Conservation (phyloP, 2,797 vertebrate species). For the Myotis myotis region DNA sequence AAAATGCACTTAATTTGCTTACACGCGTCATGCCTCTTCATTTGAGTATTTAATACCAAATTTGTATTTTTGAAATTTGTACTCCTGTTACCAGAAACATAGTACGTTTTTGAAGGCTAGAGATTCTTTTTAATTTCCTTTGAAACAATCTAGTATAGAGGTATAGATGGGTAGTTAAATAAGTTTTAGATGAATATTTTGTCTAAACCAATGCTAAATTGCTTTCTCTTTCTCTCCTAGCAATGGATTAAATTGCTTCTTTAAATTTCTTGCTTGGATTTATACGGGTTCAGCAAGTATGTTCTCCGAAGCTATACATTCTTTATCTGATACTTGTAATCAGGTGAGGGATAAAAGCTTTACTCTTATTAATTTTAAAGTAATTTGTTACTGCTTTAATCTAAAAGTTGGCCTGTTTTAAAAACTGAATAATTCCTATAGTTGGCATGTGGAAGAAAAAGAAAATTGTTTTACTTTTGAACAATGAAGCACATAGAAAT, state of each 20-base stretch:
- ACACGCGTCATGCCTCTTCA: not conserved
- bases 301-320: slow-evolving; percentile 99
- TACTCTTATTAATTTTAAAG: slow-evolving; percentile 22
- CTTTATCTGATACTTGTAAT: slow-evolving; percentile 98
- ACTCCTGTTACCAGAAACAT: not conserved
- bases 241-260: slow-evolving; percentile 98
- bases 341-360: slow-evolving; percentile 86
- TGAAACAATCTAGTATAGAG: slow-evolving; percentile 9
- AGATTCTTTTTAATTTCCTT: slow-evolving; percentile 38
- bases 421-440: not conserved
- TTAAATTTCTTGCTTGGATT: slow-evolving; percentile 99
- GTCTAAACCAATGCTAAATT: slow-evolving; percentile 6
- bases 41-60: not conserved
- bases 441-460: not conserved
- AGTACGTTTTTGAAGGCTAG: not conserved
- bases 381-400: slow-evolving; percentile 14
- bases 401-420: slow-evolving; percentile 47
- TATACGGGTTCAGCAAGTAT: slow-evolving; percentile 99
- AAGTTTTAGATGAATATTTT: slow-evolving; percentile 46
- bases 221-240: slow-evolving; percentile 83
- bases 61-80: slow-evolving; percentile 23
- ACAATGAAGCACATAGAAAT: not conserved
- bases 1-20: not conserved
- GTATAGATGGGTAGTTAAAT: not conserved
- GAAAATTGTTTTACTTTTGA: slow-evolving; percentile 37